A percentile compares a stretch with the other conserved stretches of the same genome.
Evolutionary conservation across 30 jellyfish, hydroid and myxozoan species (phyloP).

Genomic region (Hydractinia symbiolongicarpus): DNA sequence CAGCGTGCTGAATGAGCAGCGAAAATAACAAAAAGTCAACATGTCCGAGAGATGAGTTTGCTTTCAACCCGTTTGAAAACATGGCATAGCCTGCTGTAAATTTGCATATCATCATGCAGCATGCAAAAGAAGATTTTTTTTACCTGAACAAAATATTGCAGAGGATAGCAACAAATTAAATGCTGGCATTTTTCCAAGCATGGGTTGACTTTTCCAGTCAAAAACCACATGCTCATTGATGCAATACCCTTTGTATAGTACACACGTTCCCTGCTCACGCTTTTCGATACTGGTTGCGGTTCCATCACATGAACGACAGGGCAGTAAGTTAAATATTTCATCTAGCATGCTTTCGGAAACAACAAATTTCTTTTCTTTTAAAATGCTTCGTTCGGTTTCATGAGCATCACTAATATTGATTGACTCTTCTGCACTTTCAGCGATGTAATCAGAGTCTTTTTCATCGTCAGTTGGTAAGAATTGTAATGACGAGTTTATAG

Average conservation of each 20-base stretch:
- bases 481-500: neutral
- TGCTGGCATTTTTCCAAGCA: conserved; percentile 19
- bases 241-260: neutral
- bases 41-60: no score
- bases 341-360: conserved; percentile 1
- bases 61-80: no score
- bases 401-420: neutral
- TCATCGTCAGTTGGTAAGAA: neutral
- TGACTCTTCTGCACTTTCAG: neutral
- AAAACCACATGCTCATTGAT: no score
- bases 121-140: no score
- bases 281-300: conserved; percentile 1
- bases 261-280: conserved; percentile 8
- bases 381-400: neutral
- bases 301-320: neutral
- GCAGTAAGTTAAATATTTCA: neutral
- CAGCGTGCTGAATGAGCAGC: no score
- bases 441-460: neutral
- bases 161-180: conserved; percentile 2
- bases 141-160: neutral
- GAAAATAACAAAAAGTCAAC: no score
- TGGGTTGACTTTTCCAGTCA: conserved; percentile 13
- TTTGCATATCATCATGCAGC: no score
- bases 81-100: no score
- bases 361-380: neutral